A percentile compares a stretch with the other conserved stretches of the same genome.
These are phyloP conservation scores for Tachina lurida DNA, from an alignment of 2,888 invertebrate species.

Conservation along the genomic window DNA sequence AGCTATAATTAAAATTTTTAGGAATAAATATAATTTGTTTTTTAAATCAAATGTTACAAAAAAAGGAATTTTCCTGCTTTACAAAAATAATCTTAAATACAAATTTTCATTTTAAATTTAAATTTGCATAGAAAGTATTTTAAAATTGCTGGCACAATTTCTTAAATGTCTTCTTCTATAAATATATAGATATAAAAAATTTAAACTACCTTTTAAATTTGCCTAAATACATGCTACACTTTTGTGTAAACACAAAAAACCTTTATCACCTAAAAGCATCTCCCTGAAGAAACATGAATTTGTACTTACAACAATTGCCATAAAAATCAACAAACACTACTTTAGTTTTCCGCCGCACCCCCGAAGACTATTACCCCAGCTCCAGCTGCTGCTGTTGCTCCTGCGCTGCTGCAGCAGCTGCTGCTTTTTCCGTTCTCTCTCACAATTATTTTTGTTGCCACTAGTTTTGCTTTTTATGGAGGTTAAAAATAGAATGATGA, in stretches of 20 bases:
- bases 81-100: too few relatives aligned
- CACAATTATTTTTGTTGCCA: background rate
- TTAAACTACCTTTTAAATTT: background rate
- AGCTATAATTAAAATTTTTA: background rate
- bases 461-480: constrained; percentile 32
- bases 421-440: background rate
- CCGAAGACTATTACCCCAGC: constrained; percentile 13
- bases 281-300: background rate
- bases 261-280: constrained; percentile 31
- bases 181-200: too few relatives aligned
- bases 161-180: background rate
- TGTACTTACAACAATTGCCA: constrained; percentile 36
- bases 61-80: too few relatives aligned
- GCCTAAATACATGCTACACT: constrained; percentile 25
- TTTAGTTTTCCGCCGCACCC: constrained; percentile 19
- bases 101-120: background rate
- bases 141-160: background rate
- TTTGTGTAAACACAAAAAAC: constrained; percentile 18
- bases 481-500: constrained; percentile 50
- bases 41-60: too few relatives aligned
- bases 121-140: background rate
- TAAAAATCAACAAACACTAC: constrained; percentile 37
- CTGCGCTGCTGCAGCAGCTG: too few relatives aligned
- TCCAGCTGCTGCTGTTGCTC: too few relatives aligned
- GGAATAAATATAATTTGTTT: too few relatives aligned